Evolutionary conservation across 2,888 invertebrate genomes (phyloP), one percentile per base, ranked within the genome.

Genomic region (Cryptosula pallasiana): DNA sequence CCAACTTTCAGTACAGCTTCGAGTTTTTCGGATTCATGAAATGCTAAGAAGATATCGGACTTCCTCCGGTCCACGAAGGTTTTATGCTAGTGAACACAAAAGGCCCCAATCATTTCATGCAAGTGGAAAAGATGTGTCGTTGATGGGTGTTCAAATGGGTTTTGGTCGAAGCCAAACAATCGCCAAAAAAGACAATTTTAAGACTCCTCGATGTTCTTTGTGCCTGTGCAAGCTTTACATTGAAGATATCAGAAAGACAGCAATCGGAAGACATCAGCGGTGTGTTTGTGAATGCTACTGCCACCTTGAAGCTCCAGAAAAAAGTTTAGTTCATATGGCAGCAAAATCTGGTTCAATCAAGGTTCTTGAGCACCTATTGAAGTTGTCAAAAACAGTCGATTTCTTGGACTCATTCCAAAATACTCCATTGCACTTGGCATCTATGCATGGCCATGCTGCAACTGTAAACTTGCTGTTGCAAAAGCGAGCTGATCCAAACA

Each of bases 211-310:
- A 5, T 63, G 63, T n/a, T 32, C 27, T 2, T 9, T 63, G 13
- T 63, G 63, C n/a, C 34, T 25, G 27, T 63, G 63, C 32, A 9
- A 27, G 13, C n/a, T 29, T n/a, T 63, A 63, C 32, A 5, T n/a
- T 32, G 16, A 3, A 16, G 32, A 25, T 3, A 27, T 2, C 9
- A 27, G 3, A 16, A 16, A 16, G 3, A n/a, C 25, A 25, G 32
- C 13, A 9, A 16, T 32, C 2, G 63, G 63, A 29, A 20, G 63
- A 32, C 63, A 63, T 32, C 63, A 63, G 32, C 20, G 32, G 27
- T 63, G 63, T n/a, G 32, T 63, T 16, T 63, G 63, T n/a, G 63
- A 63, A 34, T 63, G 63, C 63, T 32, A 63, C 27, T 63, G 63
- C 32, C 63, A 63, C 34, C 32, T 63, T 27, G 63, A 3, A 13